Evolutionary conservation across 2,888 invertebrate genomes (phyloP), one percentile per base, ranked within the genome.

Genomic region (Aproaerema taeniolella): DNA sequence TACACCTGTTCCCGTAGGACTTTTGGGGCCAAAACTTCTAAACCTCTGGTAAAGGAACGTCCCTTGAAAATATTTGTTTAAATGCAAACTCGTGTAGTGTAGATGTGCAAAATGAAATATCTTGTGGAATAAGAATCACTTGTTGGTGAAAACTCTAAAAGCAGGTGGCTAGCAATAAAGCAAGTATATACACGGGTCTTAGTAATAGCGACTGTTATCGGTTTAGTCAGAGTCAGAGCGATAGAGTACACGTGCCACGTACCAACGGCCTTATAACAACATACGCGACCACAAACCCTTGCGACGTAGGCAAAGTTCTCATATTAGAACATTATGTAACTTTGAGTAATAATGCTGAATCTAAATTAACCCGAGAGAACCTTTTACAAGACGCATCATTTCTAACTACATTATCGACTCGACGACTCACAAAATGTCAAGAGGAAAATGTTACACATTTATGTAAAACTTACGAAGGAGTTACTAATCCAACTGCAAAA

Each of bases 171-270:
- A 57, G 39, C 37, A 29, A 36, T 43, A 45, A 53, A 55, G 53
- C 46, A 42, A 57, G 51, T 44, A 51, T 39, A 51, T 20, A 28
- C 29, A 13, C 17, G 25, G 15, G 28, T 15, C 20, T 31, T 11
- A 24, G 28, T 39, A 20, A 43, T 43, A 52, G 53, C 3, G 13
- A 2, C n/a, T 10, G 56, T 67, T 71, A 73, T 72, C 68, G 61
- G 54, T 58, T 57, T 53, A 58, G 61, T 62, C 56, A 62, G 56
- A 60, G 52, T 62, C 57, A 61, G 55, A 60, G 52, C 59, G 46
- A 53, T 54, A 56, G 38, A 50, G 45, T 58, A 60, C 68, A 71
- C 66, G 68, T 69, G 68, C 62, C 61, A 42, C 68, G 65, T 53
- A 56, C 50, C 50, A 49, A 46, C 47, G 46, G 50, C 55, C 53